Evolutionary conservation across 2,797 vertebrate species (phyloP).

Genomic region (Rhinogobio ventralis): DNA sequence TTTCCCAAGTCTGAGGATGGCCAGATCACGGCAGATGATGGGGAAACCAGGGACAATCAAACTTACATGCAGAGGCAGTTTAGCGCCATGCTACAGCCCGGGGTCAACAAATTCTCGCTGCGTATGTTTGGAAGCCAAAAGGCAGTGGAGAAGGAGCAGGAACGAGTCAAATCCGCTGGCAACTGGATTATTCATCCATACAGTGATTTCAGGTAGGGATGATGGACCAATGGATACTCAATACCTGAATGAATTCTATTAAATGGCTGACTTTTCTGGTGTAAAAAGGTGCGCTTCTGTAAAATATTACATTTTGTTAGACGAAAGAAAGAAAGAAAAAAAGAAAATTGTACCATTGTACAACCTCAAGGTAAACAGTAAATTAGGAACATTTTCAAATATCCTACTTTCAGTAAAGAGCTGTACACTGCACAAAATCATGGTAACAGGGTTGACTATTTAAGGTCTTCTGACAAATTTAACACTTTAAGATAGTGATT

Average conservation of each 20-base stretch:
- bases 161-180: constrained; percentile 95
- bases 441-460: not conserved
- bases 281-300: not conserved
- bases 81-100: constrained; percentile 94
- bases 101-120: constrained; percentile 98
- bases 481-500: not conserved
- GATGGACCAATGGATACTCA: constrained; percentile 5
- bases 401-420: not conserved
- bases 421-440: not conserved
- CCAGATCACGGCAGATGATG: constrained; percentile 82
- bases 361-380: not conserved
- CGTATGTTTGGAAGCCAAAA: constrained; percentile 99
- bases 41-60: constrained; percentile 82
- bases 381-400: no score
- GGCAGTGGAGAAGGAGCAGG: constrained; percentile 94
- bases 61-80: constrained; percentile 97
- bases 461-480: not conserved
- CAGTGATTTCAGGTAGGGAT: constrained; percentile 94
- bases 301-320: not conserved
- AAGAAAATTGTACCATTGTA: not conserved
- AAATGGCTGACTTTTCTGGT: not conserved
- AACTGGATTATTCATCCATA: constrained; percentile 99
- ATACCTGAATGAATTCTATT: not conserved
- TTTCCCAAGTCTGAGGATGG: constrained; percentile 81
- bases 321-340: not conserved